phyloP scores from a whole-genome alignment of 2,888 invertebrate species.

The Andrena bicolor region DNA sequence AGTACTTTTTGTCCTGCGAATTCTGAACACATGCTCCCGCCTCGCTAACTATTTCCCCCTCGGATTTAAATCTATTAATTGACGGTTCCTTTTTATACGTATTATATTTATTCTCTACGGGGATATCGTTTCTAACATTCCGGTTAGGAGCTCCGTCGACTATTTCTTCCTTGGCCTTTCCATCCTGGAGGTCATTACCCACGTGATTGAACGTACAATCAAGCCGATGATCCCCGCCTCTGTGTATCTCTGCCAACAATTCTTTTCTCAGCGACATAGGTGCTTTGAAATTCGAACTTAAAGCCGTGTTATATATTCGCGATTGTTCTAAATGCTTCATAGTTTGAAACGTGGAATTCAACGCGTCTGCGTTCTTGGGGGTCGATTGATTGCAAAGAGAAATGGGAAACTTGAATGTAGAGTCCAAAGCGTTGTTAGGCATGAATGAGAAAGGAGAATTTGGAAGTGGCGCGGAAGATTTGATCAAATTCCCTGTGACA shows the following conservation, averaged over 20 bases:
- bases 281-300: constrained; percentile 56
- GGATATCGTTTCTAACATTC: constrained; percentile 43
- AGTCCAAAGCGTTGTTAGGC: constrained; percentile 44
- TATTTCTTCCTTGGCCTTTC: constrained; percentile 27
- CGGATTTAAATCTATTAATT: constrained; percentile 34
- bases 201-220: constrained; percentile 69
- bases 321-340: constrained; percentile 37
- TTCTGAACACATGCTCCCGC: constrained; percentile 17
- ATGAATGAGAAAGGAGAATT: constrained; percentile 15
- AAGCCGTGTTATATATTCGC: constrained; percentile 14
- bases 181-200: constrained; percentile 49
- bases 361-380: constrained; percentile 33
- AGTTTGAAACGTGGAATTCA: constrained; percentile 40
- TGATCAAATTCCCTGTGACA: background rate
- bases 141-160: constrained; percentile 50
- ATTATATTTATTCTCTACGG: constrained; percentile 73
- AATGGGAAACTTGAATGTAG: constrained; percentile 58
- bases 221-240: constrained; percentile 66
- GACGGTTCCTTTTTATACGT: constrained; percentile 75
- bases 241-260: constrained; percentile 74
- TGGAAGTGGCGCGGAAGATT: background rate
- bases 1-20: constrained; percentile 66
- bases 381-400: constrained; percentile 49
- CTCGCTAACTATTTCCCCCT: constrained; percentile 12
- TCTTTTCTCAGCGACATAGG: constrained; percentile 73